phyloP scores from a whole-genome alignment of 2,797 vertebrate genomes.

The Taenioides sp. region DNA sequence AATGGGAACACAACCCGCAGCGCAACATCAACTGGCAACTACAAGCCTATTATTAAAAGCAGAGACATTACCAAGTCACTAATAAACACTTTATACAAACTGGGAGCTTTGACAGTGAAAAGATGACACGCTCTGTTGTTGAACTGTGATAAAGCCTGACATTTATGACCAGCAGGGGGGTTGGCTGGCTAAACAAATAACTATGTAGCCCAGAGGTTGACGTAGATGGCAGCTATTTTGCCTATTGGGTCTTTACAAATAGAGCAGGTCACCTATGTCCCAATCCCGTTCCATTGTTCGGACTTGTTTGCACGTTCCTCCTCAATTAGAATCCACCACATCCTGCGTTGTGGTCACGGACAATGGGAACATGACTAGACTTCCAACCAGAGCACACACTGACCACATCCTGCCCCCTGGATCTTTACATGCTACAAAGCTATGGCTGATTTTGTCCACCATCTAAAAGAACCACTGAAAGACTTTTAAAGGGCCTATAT shows the following conservation, averaged over 20 bases:
- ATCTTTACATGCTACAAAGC: slow-evolving; percentile 41
- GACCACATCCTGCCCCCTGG: slow-evolving; percentile 59
- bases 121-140: slow-evolving; percentile 35
- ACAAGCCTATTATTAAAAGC: slow-evolving; percentile 17
- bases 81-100: slow-evolving; percentile 44
- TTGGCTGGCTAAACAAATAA: slow-evolving; percentile 68
- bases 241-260: slow-evolving; percentile 58
- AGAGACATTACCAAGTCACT: slow-evolving; percentile 21
- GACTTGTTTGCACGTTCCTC: slow-evolving; percentile 49
- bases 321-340: slow-evolving; percentile 68
- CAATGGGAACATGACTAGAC: slow-evolving; percentile 53
- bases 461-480: slow-evolving; percentile 30
- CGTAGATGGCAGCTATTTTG: slow-evolving; percentile 54
- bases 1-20: slow-evolving; percentile 30
- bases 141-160: slow-evolving; percentile 36
- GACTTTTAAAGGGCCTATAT: background rate
- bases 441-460: slow-evolving; percentile 21
- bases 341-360: slow-evolving; percentile 68
- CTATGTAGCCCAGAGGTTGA: slow-evolving; percentile 46
- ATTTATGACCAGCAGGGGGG: slow-evolving; percentile 56
- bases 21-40: slow-evolving; percentile 33
- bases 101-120: slow-evolving; percentile 25
- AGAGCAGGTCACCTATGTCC: slow-evolving; percentile 57
- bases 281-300: slow-evolving; percentile 27
- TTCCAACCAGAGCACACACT: slow-evolving; percentile 45